Evolutionary conservation across 2,113 vertebrate species (phyloP).

Genomic region (Callaeas wilsoni): DNA sequence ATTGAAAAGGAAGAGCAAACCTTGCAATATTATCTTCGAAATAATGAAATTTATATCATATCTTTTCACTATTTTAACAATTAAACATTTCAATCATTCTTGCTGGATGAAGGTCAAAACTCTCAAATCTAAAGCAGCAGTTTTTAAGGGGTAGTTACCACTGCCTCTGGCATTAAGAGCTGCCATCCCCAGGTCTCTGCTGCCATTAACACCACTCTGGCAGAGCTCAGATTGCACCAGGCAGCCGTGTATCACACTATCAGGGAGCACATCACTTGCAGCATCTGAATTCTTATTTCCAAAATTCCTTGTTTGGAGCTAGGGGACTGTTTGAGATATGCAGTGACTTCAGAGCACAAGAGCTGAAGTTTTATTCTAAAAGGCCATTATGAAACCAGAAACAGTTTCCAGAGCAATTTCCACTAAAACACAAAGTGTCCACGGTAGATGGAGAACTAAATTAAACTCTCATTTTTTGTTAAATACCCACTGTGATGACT

Average conservation of each 20-base stretch:
- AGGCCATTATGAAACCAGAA: not conserved
- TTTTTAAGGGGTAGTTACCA: not conserved
- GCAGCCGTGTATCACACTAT: not conserved
- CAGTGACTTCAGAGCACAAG: not conserved
- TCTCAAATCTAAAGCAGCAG: not conserved
- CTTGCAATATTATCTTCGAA: conserved; percentile 53
- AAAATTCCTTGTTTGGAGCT: not conserved
- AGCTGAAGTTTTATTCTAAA: not conserved
- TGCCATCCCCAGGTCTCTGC: not conserved
- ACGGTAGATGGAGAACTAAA: not conserved
- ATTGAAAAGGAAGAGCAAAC: conserved; percentile 43
- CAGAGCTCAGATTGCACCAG: not conserved
- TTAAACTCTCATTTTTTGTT: not conserved
- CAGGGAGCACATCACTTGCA: not conserved
- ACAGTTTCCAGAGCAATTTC: not conserved
- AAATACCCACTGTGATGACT: not conserved
- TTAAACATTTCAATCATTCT: not conserved
- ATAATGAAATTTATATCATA: not conserved
- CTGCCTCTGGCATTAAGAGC: not conserved
- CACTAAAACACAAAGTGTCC: not conserved
- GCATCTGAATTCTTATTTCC: not conserved
- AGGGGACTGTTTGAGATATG: not conserved
- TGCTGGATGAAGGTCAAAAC: not conserved
- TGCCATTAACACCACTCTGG: not conserved
- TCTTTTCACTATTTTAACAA: not conserved